These are phyloP conservation scores for Acholoe squamosa DNA, from an alignment of 2,888 invertebrate species.

Conservation along the genomic window DNA sequence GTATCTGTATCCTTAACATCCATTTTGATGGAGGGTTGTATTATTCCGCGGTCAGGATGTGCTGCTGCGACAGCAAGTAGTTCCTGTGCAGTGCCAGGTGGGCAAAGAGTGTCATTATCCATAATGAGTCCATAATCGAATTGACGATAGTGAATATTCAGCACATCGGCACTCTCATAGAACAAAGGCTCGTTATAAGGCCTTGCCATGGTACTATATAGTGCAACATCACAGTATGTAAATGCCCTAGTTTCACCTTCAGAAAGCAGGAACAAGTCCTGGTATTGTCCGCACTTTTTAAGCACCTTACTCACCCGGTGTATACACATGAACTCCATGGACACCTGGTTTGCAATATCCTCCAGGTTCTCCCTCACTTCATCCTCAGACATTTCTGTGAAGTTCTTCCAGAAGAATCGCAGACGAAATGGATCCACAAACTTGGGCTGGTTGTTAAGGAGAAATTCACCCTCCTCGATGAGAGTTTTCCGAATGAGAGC, in stretches of 20 bases:
- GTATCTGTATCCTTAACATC: constrained; percentile 74
- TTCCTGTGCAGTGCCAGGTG: constrained; percentile 74
- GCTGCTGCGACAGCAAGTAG: constrained; percentile 77
- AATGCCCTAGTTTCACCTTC: constrained; percentile 76
- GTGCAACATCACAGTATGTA: constrained; percentile 74
- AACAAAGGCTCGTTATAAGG: constrained; percentile 75
- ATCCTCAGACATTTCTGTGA: constrained; percentile 67
- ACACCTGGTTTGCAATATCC: constrained; percentile 75
- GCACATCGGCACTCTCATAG: constrained; percentile 75
- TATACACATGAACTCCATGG: constrained; percentile 77
- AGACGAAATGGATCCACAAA: constrained; percentile 73
- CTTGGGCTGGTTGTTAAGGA: constrained; percentile 72
- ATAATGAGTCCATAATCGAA: constrained; percentile 78
- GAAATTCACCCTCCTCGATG: constrained; percentile 75
- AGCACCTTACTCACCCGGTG: constrained; percentile 77
- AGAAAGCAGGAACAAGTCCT: constrained; percentile 78
- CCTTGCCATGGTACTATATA: constrained; percentile 75
- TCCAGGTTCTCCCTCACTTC: constrained; percentile 74
- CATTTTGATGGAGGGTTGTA: constrained; percentile 78
- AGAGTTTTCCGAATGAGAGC: constrained; percentile 75
- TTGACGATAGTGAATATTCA: constrained; percentile 75
- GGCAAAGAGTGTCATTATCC: constrained; percentile 77
- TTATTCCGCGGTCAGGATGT: constrained; percentile 77
- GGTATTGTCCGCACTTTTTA: constrained; percentile 79
- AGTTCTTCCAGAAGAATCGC: constrained; percentile 75